A percentile compares a stretch with the other conserved stretches of the same genome.
These are phyloP conservation scores for Lytechinus pictus DNA, from an alignment of 35 echinoderm and acorn worm species.

Conservation along the genomic window DNA sequence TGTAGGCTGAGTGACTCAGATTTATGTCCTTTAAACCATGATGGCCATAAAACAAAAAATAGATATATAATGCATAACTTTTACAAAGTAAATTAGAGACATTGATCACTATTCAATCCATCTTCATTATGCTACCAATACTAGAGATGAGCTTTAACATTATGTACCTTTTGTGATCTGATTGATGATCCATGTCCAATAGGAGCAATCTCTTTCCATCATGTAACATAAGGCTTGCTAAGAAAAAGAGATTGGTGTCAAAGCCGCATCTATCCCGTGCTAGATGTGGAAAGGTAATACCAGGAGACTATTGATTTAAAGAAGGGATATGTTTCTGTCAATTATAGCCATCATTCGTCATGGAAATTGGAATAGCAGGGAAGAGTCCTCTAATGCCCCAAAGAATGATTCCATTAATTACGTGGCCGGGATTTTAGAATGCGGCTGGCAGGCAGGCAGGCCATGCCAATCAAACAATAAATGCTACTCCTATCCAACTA, in stretches of 20 bases:
- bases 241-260: slow-evolving; percentile 18
- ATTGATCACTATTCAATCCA: too few species aligned
- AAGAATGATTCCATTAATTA: slow-evolving; percentile 20
- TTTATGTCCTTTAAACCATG: too few species aligned
- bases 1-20: too few species aligned
- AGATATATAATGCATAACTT: too few species aligned
- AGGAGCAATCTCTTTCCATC: background rate
- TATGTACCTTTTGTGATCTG: background rate
- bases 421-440: background rate
- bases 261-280: background rate
- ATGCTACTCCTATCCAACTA: background rate
- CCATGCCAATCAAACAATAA: background rate
- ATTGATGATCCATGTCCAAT: background rate
- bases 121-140: too few species aligned
- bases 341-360: background rate
- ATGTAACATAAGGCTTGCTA: background rate
- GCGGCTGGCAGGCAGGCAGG: background rate
- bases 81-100: too few species aligned
- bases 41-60: too few species aligned
- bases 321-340: slow-evolving; percentile 1
- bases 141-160: background rate
- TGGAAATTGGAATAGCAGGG: background rate
- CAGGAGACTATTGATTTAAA: background rate
- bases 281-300: background rate
- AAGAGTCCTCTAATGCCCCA: background rate